Conservation (phyloP, 2,113 vertebrate genomes). For the Pipa parva region DNA sequence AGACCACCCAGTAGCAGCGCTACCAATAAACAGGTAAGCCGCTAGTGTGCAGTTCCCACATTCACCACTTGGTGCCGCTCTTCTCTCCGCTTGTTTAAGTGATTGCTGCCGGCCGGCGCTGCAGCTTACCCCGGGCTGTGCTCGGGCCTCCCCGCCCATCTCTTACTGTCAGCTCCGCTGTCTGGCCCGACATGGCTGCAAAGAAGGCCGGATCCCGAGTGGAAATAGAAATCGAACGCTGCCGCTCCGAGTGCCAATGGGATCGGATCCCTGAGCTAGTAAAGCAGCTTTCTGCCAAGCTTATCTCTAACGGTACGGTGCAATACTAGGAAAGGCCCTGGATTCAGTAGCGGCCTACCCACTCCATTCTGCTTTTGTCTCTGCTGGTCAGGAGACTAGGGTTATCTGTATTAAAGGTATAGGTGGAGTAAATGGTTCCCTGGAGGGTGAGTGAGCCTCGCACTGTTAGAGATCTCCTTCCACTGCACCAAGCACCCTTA, state of each 20-base stretch:
- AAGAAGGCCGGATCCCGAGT: constrained; percentile 87
- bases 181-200: constrained; percentile 72
- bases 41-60: background rate
- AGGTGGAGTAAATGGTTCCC: background rate
- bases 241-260: constrained; percentile 85
- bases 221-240: constrained; percentile 88
- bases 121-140: background rate
- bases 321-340: constrained; percentile 4
- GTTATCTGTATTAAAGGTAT: too few species aligned
- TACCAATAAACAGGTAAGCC: too few species aligned
- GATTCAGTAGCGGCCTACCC: constrained; percentile 23
- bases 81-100: background rate
- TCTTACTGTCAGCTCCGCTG: constrained; percentile 25
- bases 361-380: constrained; percentile 58
- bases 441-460: background rate
- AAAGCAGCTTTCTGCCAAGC: constrained; percentile 83
- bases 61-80: background rate
- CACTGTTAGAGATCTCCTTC: too few species aligned
- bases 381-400: background rate
- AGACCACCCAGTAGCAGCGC: too few species aligned
- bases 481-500: too few species aligned
- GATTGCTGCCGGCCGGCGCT: background rate
- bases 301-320: constrained; percentile 81
- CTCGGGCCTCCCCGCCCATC: constrained; percentile 27
- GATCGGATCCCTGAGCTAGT: constrained; percentile 86